Evolutionary conservation across 2,797 vertebrate species (phyloP), one percentile per base, ranked within the genome.

Genomic region (Phalloptychus januarius): DNA sequence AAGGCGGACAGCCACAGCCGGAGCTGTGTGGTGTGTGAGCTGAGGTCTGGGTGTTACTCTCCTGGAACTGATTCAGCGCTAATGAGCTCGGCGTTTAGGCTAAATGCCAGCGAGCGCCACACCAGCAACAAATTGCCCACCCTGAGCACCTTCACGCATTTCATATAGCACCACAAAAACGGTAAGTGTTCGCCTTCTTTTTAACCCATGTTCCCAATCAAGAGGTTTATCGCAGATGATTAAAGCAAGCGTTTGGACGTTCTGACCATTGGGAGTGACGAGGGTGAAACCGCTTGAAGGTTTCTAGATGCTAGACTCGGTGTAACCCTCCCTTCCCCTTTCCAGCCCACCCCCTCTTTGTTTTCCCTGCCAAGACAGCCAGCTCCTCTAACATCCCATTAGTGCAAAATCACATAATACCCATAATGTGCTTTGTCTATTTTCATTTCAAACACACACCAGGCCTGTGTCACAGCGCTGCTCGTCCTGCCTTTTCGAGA

Each of bases 11-110:
- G 81, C 25, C 69, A 76, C 61, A 42, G 44, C 79, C 85, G 20
- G 72, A 75, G 85, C 83, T 81, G 79, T 6, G 42, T 16, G 70
- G 79, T 82, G 85, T 89, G 72, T 36, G 80, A 77, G 83, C 78
- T 86, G 82, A 82, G 71, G 90, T 92, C 89, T 92, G 89, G 81
- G 89, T 88, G 84, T 92, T 85, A 83, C 84, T 88, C 88, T 91
- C 85, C 80, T 89, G 89, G 85, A 83, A 87, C 75, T 80, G 90
- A 87, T 90, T 89, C 86, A 84, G 85, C 78, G n/a, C 75, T 90
- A 91, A 91, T 89, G 85, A 91, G 88, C 79, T 69, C 28, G 33
- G 76, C 50, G 72, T 80, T 82, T 69, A 77, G 87, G 89, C 85
- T 83, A 31, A 69, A 79, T 54, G 87, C 89, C 91, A 89, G 75